Percentiles rank a stretch among this genome's conserved stretches.
These are phyloP conservation scores for Nixonia krombeini DNA, from an alignment of 1,140 invertebrate genomes.

Conservation along the genomic window DNA sequence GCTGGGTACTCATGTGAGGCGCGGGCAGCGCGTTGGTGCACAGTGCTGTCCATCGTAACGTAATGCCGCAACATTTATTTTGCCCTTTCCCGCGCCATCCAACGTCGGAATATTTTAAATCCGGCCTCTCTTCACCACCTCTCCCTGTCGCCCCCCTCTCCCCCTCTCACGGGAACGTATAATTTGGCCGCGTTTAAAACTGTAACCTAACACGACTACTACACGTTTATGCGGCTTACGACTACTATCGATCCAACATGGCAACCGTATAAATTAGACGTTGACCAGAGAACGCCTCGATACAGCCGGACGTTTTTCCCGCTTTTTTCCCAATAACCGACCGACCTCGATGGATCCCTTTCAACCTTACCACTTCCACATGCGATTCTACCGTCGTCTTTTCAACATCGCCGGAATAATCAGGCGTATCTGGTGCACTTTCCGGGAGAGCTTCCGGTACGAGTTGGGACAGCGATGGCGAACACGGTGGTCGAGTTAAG, in stretches of 20 bases:
- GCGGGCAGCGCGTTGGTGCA: conserved; percentile 17
- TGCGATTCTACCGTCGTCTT: background rate
- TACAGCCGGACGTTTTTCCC: too few species aligned
- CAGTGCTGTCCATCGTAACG: conserved; percentile 59
- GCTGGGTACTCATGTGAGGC: conserved; percentile 29
- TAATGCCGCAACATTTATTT: conserved; percentile 68
- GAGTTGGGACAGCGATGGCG: conserved; percentile 7
- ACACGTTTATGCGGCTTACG: conserved; percentile 52
- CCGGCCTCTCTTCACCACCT: conserved; percentile 43
- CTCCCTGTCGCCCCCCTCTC: conserved; percentile 24
- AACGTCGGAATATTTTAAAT: conserved; percentile 66
- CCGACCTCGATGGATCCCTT: too few species aligned
- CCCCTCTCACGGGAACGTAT: conserved; percentile 55
- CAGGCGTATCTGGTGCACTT: too few species aligned
- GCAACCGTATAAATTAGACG: conserved; percentile 66
- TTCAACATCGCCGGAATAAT: too few species aligned
- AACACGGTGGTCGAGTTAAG: conserved; percentile 2
- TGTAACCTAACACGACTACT: conserved; percentile 69
- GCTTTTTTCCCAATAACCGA: too few species aligned
- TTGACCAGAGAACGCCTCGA: conserved; percentile 39
- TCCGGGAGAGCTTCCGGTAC: background rate
- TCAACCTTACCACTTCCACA: too few species aligned
- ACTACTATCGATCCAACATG: conserved; percentile 67
- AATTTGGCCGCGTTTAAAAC: conserved; percentile 63
- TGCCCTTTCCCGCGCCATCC: conserved; percentile 65